Percentiles rank a stretch among this genome's conserved stretches.
phyloP scores from a whole-genome alignment of 1,140 invertebrate species.

The Panagrolaimus sp. region DNA sequence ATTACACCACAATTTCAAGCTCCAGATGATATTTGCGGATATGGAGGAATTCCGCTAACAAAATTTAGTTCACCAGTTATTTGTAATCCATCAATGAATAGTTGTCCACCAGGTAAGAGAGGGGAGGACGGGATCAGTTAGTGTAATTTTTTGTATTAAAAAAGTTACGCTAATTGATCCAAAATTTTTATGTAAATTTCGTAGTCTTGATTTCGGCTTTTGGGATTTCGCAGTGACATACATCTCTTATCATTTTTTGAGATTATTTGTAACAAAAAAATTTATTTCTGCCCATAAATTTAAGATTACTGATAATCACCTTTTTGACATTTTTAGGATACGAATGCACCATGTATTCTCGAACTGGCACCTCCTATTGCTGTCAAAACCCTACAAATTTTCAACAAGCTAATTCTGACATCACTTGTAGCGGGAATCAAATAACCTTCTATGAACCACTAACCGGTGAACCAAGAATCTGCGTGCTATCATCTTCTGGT shows the following conservation, averaged over 20 bases:
- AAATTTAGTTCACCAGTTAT: conserved; percentile 52
- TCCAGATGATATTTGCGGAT: conserved; percentile 52
- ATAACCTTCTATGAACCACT: conserved; percentile 49
- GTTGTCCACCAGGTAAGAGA: conserved; percentile 57
- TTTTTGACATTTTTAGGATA: conserved; percentile 45
- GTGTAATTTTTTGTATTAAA: too few species aligned
- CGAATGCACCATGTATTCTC: conserved; percentile 49
- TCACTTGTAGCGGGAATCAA: conserved; percentile 44
- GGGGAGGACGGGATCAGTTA: too few species aligned
- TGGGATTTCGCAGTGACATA: too few species aligned
- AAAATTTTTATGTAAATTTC: too few species aligned
- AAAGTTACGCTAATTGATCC: too few species aligned
- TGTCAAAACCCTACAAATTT: conserved; percentile 40
- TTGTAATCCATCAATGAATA: conserved; percentile 54
- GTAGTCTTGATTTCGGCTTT: too few species aligned
- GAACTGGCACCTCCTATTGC: conserved; percentile 57
- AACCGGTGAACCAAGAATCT: conserved; percentile 48
- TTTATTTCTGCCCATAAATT: too few species aligned
- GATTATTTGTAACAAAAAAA: too few species aligned
- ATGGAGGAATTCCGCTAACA: conserved; percentile 53
- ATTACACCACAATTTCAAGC: conserved; percentile 53
- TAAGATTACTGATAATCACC: neutral
- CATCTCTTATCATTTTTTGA: too few species aligned
- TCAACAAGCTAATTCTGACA: conserved; percentile 16
- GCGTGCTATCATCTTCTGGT: conserved; percentile 36